These are phyloP conservation scores for Polypterus senegalus DNA, from an alignment of 2,113 vertebrate species.

Conservation along the genomic window DNA sequence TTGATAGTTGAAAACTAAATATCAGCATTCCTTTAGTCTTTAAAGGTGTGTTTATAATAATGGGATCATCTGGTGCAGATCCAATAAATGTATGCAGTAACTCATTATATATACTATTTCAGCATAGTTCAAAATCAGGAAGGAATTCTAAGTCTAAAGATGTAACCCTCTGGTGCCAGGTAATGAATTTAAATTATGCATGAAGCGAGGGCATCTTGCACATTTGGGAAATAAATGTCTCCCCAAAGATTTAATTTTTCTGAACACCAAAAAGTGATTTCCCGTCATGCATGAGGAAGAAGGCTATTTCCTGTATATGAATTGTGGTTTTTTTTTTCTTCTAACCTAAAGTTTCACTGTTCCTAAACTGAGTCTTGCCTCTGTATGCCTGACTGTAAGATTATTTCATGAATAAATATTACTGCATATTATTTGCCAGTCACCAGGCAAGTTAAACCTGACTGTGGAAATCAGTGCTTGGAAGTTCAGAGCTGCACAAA, in stretches of 20 bases:
- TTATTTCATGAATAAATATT: too few species aligned
- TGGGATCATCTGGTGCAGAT: too few species aligned
- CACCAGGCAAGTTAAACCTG: too few species aligned
- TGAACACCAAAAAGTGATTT: constrained; percentile 45
- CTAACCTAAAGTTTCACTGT: constrained; percentile 46
- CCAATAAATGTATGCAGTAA: not conserved
- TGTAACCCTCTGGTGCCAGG: constrained; percentile 26
- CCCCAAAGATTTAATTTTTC: constrained; percentile 10
- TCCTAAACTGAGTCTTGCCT: too few species aligned
- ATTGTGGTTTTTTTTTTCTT: too few species aligned
- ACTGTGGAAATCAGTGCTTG: too few species aligned
- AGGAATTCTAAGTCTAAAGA: constrained; percentile 20
- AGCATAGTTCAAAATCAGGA: constrained; percentile 4
- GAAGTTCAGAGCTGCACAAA: too few species aligned
- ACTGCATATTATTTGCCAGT: too few species aligned
- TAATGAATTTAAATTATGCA: constrained; percentile 48
- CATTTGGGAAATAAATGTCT: constrained; percentile 16
- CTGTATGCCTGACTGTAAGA: too few species aligned
- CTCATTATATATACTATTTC: not conserved
- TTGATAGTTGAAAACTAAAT: too few species aligned
- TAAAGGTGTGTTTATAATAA: too few species aligned
- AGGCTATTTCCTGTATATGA: constrained; percentile 51
- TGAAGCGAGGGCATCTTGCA: constrained; percentile 35
- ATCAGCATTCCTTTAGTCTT: too few species aligned
- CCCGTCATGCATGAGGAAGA: constrained; percentile 45